These are phyloP conservation scores for Dipodomys stephensi DNA, from an alignment of 2,113 vertebrate genomes.

Conservation along the genomic window DNA sequence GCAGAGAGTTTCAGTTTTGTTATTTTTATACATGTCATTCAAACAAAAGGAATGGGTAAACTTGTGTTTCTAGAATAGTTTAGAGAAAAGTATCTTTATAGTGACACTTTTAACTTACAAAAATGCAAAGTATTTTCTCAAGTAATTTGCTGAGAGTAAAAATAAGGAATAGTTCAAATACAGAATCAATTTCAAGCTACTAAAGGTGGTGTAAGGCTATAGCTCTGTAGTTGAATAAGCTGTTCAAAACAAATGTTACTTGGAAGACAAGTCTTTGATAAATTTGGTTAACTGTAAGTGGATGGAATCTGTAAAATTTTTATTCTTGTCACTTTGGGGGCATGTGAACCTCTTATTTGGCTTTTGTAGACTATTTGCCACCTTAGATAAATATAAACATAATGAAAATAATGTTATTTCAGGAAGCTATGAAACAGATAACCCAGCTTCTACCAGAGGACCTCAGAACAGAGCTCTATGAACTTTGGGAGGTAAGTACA, in stretches of 20 bases:
- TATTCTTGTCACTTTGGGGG: background rate
- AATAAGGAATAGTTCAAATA: background rate
- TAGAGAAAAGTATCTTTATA: background rate
- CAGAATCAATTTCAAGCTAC: background rate
- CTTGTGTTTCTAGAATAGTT: background rate
- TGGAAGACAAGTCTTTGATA: background rate
- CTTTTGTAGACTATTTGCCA: background rate
- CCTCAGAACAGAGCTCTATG: conserved; percentile 92
- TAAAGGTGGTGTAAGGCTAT: accelerated
- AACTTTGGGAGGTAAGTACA: conserved; percentile 94
- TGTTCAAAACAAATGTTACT: accelerated
- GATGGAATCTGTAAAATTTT: background rate
- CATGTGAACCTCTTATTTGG: background rate
- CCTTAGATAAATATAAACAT: background rate
- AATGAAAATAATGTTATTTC: conserved; percentile 61
- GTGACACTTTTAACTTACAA: background rate
- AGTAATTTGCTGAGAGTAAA: background rate
- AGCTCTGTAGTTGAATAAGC: background rate
- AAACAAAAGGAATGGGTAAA: background rate
- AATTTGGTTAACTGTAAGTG: background rate
- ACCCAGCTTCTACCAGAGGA: conserved; percentile 90
- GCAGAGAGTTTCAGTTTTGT: background rate
- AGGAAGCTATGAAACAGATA: conserved; percentile 95
- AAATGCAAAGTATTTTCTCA: conserved; percentile 1
- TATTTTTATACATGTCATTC: background rate